phyloP scores from a whole-genome alignment of 2,888 invertebrate species.

The Pyrrhosoma nymphula region DNA sequence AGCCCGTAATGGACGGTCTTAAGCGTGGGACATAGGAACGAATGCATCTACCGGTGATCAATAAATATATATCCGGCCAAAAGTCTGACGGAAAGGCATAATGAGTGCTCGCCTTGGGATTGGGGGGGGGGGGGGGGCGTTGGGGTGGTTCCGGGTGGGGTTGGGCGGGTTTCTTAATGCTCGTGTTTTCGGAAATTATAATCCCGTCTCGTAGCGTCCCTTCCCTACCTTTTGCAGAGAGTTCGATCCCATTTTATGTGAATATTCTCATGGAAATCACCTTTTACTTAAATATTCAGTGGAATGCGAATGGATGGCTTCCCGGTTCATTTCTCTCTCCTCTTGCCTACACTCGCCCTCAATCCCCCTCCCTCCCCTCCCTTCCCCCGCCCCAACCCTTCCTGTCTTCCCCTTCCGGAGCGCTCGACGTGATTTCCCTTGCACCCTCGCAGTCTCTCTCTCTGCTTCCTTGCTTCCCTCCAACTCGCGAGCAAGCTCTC shows the following conservation, averaged over 20 bases:
- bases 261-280: constrained; percentile 17
- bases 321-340: not conserved
- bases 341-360: not conserved
- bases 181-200: not conserved
- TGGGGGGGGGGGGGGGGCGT: not conserved
- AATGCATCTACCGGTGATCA: not conserved
- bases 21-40: too few species aligned
- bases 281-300: constrained; percentile 24
- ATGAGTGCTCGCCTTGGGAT: not conserved
- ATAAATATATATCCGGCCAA: not conserved
- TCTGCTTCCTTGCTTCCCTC: not conserved
- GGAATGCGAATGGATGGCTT: constrained; percentile 12
- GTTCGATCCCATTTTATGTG: constrained; percentile 14
- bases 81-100: not conserved
- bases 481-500: not conserved
- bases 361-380: not conserved
- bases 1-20: too few species aligned
- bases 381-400: not conserved
- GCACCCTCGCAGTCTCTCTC: not conserved
- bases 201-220: not conserved
- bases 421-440: not conserved
- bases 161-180: not conserved
- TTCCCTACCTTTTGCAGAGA: not conserved
- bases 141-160: not conserved
- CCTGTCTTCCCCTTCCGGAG: not conserved